Percentiles rank a stretch among this genome's conserved stretches.
phyloP scores from a whole-genome alignment of 2,113 vertebrate species.

The Lophochroa leadbeateri region DNA sequence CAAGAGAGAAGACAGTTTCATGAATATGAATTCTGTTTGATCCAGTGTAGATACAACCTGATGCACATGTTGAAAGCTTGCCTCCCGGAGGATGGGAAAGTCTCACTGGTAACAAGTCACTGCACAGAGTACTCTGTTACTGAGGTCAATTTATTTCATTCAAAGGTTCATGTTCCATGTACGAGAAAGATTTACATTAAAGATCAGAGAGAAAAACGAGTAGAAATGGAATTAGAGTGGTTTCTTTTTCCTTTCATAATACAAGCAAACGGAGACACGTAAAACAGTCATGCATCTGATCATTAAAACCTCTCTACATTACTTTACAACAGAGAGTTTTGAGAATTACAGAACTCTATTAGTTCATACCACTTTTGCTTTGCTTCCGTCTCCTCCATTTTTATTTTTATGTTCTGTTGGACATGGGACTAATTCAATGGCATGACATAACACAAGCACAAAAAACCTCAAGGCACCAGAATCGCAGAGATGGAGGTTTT shows the following conservation, averaged over 20 bases:
- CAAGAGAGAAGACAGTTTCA: not conserved
- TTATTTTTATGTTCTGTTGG: not conserved
- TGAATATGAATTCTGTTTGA: not conserved
- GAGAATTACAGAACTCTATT: not conserved
- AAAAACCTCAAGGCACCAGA: not conserved
- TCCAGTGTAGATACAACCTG: not conserved
- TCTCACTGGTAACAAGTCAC: not conserved
- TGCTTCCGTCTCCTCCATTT: not conserved
- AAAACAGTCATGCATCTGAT: not conserved
- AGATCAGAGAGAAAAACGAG: not conserved
- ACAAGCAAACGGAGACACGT: not conserved
- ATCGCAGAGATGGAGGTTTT: not conserved
- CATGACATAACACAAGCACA: not conserved
- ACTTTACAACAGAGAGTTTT: not conserved
- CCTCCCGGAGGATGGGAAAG: not conserved
- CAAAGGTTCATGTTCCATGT: not conserved
- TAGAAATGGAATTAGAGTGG: not conserved
- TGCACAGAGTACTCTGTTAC: not conserved
- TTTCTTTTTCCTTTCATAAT: not conserved
- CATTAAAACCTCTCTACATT: not conserved
- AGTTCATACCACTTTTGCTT: not conserved
- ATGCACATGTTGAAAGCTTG: not conserved
- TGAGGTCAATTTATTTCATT: not conserved
- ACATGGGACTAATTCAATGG: not conserved
- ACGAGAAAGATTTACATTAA: not conserved